Conservation (phyloP, 1,140 invertebrate genomes). For the Ostrea denselamellosa region DNA sequence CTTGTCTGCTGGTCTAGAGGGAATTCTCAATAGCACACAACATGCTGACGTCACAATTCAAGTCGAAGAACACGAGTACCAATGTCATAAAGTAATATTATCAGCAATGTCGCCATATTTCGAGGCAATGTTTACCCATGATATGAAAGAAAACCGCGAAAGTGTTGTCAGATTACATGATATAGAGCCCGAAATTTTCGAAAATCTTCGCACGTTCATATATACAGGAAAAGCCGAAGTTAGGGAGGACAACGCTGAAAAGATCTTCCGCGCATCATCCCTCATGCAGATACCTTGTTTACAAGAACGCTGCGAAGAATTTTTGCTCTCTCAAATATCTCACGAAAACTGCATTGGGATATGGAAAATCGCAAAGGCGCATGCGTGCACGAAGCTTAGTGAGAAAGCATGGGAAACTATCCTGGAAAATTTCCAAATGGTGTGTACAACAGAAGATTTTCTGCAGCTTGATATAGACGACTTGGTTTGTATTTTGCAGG, state of each 20-base stretch:
- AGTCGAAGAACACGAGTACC: constrained; percentile 63
- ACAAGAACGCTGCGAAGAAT: constrained; percentile 71
- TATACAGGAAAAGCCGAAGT: constrained; percentile 71
- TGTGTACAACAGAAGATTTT: constrained; percentile 67
- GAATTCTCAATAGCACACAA: constrained; percentile 60
- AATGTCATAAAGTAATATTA: constrained; percentile 72
- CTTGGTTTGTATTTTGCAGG: constrained; percentile 64
- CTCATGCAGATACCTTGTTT: constrained; percentile 72
- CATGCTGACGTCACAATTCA: constrained; percentile 70
- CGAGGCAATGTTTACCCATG: constrained; percentile 73
- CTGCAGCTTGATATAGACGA: constrained; percentile 69
- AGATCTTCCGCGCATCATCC: constrained; percentile 67
- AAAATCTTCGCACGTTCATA: constrained; percentile 66
- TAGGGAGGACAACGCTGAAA: constrained; percentile 69
- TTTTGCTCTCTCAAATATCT: constrained; percentile 66
- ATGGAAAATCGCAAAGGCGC: constrained; percentile 71
- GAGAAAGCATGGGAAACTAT: constrained; percentile 66
- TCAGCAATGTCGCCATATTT: constrained; percentile 71
- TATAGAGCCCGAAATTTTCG: constrained; percentile 69
- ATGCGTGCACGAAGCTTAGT: constrained; percentile 67
- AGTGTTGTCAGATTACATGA: constrained; percentile 72
- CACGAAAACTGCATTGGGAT: constrained; percentile 68
- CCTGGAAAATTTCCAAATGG: constrained; percentile 67
- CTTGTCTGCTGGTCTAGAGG: constrained; percentile 67
- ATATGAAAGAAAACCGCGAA: constrained; percentile 72